Conservation (phyloP, 2,797 vertebrate species). For the Takifugu rubripes region DNA sequence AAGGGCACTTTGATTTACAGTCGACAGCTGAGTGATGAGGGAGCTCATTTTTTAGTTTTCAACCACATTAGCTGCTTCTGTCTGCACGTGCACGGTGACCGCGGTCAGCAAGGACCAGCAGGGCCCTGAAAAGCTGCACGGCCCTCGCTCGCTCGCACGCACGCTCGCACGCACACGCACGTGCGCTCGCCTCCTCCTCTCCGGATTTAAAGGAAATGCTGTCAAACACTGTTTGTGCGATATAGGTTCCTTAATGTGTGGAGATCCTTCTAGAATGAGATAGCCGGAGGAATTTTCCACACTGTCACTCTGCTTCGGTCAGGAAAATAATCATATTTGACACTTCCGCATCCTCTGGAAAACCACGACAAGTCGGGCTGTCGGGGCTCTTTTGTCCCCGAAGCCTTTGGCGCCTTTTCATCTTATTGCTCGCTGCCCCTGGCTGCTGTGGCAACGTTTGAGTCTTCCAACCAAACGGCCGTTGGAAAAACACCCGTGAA, state of each 20-base stretch:
- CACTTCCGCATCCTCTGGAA: constrained; percentile 61
- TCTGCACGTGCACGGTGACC: constrained; percentile 41
- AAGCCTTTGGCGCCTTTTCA: constrained; percentile 61
- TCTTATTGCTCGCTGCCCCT: constrained; percentile 33
- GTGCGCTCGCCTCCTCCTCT: constrained; percentile 35
- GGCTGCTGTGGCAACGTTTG: constrained; percentile 43
- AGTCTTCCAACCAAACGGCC: constrained; percentile 61
- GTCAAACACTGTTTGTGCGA: constrained; percentile 68
- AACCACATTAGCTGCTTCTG: constrained; percentile 30
- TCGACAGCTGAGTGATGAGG: constrained; percentile 14
- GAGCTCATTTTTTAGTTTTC: constrained; percentile 36
- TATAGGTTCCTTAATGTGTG: constrained; percentile 63
- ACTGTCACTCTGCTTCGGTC: constrained; percentile 61
- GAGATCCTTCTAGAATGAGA: constrained; percentile 62
- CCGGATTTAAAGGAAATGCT: constrained; percentile 59
- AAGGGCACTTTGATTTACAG: constrained; percentile 41
- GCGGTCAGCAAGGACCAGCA: constrained; percentile 56
- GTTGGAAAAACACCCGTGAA: constrained; percentile 62
- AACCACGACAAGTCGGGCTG: constrained; percentile 56
- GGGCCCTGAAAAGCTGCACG: constrained; percentile 31
- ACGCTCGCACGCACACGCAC: constrained; percentile 6
- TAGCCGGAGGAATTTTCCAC: constrained; percentile 62
- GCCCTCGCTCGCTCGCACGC: constrained; percentile 5
- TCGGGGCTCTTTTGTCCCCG: constrained; percentile 60
- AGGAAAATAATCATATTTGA: constrained; percentile 65